These are phyloP conservation scores for Cheilosia vernalis DNA, from an alignment of 2,888 invertebrate genomes.

Conservation along the genomic window DNA sequence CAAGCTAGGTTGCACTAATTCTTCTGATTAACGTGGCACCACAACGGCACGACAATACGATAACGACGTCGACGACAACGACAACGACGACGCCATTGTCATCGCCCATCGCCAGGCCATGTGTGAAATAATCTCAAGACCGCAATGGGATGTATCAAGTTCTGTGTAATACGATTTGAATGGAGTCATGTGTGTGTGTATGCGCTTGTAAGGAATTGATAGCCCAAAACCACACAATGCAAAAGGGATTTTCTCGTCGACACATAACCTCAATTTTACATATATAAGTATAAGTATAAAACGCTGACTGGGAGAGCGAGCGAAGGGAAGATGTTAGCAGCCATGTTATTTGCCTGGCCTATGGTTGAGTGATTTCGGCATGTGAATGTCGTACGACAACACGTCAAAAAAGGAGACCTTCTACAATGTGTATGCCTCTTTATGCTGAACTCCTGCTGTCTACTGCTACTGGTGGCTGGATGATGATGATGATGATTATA, in stretches of 20 bases:
- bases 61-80: conserved; percentile 25
- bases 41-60: conserved; percentile 11
- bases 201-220: conserved; percentile 62
- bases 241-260: conserved; percentile 56
- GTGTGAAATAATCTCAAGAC: conserved; percentile 71
- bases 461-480: not conserved
- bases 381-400: conserved; percentile 22
- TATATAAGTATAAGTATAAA: conserved; percentile 9
- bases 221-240: conserved; percentile 67
- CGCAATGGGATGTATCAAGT: conserved; percentile 73
- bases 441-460: conserved; percentile 13
- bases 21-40: conserved; percentile 71
- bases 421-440: conserved; percentile 3
- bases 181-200: conserved; percentile 42
- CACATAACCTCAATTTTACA: conserved; percentile 65
- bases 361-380: conserved; percentile 38
- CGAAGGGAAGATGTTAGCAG: conserved; percentile 24
- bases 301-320: not conserved
- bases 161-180: conserved; percentile 73
- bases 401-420: conserved; percentile 23
- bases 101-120: conserved; percentile 61
- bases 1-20: conserved; percentile 59
- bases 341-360: conserved; percentile 46
- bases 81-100: conserved; percentile 55
- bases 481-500: conserved; percentile 51